Evolutionary conservation across 37 sponge, comb jelly and placozoan species (phyloP).

Genomic region (Crambe crambe): DNA sequence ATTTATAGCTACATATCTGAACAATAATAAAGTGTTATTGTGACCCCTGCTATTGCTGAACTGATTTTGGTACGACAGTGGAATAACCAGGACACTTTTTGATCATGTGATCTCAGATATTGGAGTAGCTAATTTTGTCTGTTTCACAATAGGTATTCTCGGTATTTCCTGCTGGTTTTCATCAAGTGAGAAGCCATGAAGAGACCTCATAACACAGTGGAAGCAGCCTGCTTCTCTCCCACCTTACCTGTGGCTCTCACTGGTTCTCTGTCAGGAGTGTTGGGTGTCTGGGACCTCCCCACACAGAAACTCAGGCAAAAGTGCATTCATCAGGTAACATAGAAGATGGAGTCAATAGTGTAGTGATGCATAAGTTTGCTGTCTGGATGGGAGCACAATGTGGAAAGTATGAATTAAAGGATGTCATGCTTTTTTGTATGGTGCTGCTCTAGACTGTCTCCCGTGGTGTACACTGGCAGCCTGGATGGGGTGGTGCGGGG

Average conservation of each 20-base stretch:
- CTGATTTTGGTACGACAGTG: no score
- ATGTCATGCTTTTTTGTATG: no score
- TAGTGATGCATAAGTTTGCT: no score
- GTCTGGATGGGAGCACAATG: no score
- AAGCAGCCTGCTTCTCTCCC: conserved; percentile 48
- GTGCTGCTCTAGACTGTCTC: conserved; percentile 31
- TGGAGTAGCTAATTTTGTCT: neutral
- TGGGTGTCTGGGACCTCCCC: conserved; percentile 83
- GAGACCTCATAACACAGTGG: conserved; percentile 12
- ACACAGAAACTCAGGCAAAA: conserved; percentile 65
- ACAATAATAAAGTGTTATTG: no score
- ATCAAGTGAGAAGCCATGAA: neutral
- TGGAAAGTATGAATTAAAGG: no score
- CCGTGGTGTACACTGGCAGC: conserved; percentile 60
- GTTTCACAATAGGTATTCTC: conserved; percentile 23
- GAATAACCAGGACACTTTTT: no score
- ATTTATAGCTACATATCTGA: no score
- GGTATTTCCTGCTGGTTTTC: conserved; percentile 44
- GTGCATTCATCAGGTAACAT: conserved; percentile 30
- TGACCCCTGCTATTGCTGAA: no score
- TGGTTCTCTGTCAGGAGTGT: conserved; percentile 66
- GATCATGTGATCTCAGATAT: neutral
- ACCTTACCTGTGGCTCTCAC: conserved; percentile 57
- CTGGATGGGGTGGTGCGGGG: conserved; percentile 72
- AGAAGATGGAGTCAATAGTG: no score